These are phyloP conservation scores for Muscidifurax raptorellus DNA, from an alignment of 1,140 invertebrate species.

Conservation along the genomic window DNA sequence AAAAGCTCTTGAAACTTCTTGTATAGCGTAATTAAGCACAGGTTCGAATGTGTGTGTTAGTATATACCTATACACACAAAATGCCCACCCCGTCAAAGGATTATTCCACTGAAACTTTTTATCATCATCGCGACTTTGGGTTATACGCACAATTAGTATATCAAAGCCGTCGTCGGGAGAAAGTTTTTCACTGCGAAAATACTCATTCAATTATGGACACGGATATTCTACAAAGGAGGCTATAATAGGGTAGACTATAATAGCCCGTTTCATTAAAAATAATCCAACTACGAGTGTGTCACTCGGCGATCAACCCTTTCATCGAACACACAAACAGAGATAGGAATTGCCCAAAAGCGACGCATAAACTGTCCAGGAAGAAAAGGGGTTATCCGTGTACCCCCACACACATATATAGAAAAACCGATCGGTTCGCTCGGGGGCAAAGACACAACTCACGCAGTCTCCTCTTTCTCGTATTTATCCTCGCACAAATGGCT, in stretches of 20 bases:
- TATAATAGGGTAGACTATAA: not conserved
- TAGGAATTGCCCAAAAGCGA: not conserved
- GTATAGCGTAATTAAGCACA: slow-evolving; percentile 12
- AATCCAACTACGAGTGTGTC: not conserved
- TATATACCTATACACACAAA: not conserved
- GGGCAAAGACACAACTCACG: not conserved
- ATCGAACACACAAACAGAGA: not conserved
- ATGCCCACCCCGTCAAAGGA: not conserved
- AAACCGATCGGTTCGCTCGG: not conserved
- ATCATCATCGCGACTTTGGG: not conserved
- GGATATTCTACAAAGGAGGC: not conserved
- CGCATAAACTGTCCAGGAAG: not conserved
- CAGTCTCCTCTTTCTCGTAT: not conserved
- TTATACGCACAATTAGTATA: not conserved
- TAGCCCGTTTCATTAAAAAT: not conserved
- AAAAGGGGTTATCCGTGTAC: not conserved
- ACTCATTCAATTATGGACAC: not conserved
- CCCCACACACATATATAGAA: too few species aligned
- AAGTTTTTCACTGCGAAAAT: not conserved
- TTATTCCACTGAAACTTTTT: not conserved
- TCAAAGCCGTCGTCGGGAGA: not conserved
- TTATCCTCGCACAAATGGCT: slow-evolving; percentile 20
- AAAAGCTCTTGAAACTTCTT: slow-evolving; percentile 17
- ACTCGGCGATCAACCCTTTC: not conserved
- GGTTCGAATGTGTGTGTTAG: not conserved